Evolutionary conservation across 2,888 invertebrate species (phyloP), one percentile per base, ranked within the genome.

Genomic region (Taphrorychus bicolor): DNA sequence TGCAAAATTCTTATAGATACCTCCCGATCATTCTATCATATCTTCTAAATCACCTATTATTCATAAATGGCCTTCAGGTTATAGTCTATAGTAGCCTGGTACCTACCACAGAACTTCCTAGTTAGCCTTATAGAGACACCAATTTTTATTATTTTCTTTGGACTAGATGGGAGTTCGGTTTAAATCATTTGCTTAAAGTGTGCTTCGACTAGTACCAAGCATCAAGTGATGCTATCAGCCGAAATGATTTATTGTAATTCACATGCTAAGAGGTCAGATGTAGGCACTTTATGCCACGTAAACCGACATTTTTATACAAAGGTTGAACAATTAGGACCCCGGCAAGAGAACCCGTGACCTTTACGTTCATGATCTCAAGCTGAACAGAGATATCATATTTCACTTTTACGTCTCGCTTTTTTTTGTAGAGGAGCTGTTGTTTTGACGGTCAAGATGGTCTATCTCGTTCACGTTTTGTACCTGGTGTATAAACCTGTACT

Each of bases 321-420:
- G 52, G 58, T 64, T 58, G 24, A 64, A 58, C 57, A 58, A 58
- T 64, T 64, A 58, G 64, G 64, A 45, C 58, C 48, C 51, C 48
- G 42, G 51, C 58, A 24, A 72, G 69, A 71, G 73, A 68, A 69
- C 71, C 59, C 72, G 49, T 52, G 73, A 74, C 73, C 73, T 72
- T 45, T 18, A 14, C 51, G 51, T 51, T 51, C 18, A 19, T 18
- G 51, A 51, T 18, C 51, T 51, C 66, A 52, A 62, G 42, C 23
- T 22, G 45, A 58, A 62, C 72, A 67, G 67, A 70, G 62, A 59
- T 64, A 65, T 71, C 73, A 74, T 74, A 73, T 71, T 74, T 74
- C 74, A 73, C 72, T 72, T 64, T 58, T 48, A 64, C 52, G 58
- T 64, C 58, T 23, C 64, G 22, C 14, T 51, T 51, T 51, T 9